phyloP scores from a whole-genome alignment of 2,797 vertebrate species.

The Centropyge bicolor region DNA sequence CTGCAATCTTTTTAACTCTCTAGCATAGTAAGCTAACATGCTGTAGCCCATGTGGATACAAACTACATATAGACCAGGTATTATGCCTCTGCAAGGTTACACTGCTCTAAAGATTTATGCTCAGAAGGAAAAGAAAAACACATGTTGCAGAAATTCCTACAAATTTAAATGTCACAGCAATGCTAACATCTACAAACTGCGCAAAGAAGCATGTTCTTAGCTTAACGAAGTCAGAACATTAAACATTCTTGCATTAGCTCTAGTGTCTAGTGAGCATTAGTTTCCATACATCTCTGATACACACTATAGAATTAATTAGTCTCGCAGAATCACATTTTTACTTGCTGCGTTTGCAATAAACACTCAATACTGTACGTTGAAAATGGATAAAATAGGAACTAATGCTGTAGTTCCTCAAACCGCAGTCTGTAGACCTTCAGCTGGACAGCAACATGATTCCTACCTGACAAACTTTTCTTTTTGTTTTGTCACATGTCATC shows the following conservation, averaged over 20 bases:
- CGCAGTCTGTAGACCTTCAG: conserved; percentile 17
- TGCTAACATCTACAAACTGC: neutral
- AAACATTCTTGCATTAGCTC: neutral
- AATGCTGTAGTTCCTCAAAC: neutral
- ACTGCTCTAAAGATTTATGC: neutral
- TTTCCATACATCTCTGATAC: neutral
- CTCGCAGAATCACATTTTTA: neutral
- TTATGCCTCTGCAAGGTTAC: neutral
- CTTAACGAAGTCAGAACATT: neutral
- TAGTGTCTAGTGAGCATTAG: neutral
- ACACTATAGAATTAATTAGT: neutral
- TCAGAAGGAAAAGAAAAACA: neutral
- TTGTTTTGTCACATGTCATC: conserved; percentile 75
- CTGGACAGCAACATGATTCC: conserved; percentile 38
- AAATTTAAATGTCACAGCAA: neutral
- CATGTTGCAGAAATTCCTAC: neutral
- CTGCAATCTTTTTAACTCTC: neutral
- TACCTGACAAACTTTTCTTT: conserved; percentile 58
- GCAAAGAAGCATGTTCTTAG: neutral
- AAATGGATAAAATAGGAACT: neutral
- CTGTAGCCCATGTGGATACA: neutral
- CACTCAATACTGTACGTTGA: neutral
- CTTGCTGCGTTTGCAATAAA: neutral
- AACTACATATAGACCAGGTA: neutral
- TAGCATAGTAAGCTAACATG: neutral